A percentile compares a stretch with the other conserved stretches of the same genome.
Evolutionary conservation across 2,888 invertebrate genomes (phyloP).

Genomic region (Oxycera nigricornis): DNA sequence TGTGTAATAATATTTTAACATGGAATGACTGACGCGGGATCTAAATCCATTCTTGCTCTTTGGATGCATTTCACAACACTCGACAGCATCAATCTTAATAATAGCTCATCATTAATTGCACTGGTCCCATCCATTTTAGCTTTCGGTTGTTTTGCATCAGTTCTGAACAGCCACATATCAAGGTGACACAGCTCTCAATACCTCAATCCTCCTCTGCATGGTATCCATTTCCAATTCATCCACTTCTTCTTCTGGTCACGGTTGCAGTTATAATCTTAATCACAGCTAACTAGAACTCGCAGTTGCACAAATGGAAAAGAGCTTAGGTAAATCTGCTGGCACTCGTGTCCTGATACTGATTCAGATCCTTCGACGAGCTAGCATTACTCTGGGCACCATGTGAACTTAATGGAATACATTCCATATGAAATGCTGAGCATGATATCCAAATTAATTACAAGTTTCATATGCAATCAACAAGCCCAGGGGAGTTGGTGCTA

Average conservation of each 20-base stretch:
- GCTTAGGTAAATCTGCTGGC: background rate
- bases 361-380: slow-evolving; percentile 2
- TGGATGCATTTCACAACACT: too few species aligned
- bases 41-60: too few species aligned
- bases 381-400: slow-evolving; percentile 37
- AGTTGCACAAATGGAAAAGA: background rate
- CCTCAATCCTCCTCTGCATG: too few species aligned
- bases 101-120: background rate
- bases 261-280: background rate
- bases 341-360: background rate
- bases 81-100: background rate
- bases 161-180: too few species aligned
- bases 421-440: slow-evolving; percentile 41
- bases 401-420: slow-evolving; percentile 42
- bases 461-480: slow-evolving; percentile 44
- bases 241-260: background rate
- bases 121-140: background rate
- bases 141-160: too few species aligned
- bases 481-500: slow-evolving; percentile 13
- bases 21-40: too few species aligned
- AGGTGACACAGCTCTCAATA: too few species aligned
- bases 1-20: too few species aligned
- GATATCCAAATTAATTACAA: slow-evolving; percentile 45
- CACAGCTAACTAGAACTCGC: background rate
- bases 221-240: background rate